phyloP scores from a whole-genome alignment of 2,113 vertebrate species.

The Oncorhynchus masou region DNA sequence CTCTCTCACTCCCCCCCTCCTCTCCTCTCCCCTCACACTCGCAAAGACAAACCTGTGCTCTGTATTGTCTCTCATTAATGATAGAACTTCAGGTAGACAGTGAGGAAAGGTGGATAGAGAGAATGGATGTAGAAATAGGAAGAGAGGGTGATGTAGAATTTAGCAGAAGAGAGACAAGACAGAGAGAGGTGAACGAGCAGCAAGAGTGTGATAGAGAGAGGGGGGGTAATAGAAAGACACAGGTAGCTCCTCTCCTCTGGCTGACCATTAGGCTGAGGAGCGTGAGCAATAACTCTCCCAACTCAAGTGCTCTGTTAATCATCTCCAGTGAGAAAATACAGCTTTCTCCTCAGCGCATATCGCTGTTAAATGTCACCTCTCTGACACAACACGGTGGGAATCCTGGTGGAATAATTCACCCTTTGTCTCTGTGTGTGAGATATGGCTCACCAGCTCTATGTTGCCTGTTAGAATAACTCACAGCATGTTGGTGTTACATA shows the following conservation, averaged over 20 bases:
- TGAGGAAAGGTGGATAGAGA: not conserved
- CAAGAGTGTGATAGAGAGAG: constrained; percentile 22
- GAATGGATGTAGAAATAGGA: not conserved
- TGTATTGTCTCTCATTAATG: constrained; percentile 50
- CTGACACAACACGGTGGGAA: constrained; percentile 37
- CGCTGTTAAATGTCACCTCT: constrained; percentile 43
- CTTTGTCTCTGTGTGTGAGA: constrained; percentile 6
- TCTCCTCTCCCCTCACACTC: constrained; percentile 9
- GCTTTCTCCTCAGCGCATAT: constrained; percentile 30
- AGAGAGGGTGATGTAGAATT: constrained; percentile 3
- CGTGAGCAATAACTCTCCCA: constrained; percentile 38
- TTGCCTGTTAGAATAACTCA: constrained; percentile 36
- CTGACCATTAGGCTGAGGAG: constrained; percentile 46
- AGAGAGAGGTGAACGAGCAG: constrained; percentile 36
- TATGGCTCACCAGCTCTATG: not conserved
- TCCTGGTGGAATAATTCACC: constrained; percentile 41
- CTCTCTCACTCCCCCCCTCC: constrained; percentile 34
- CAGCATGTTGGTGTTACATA: not conserved
- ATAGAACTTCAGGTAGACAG: constrained; percentile 6
- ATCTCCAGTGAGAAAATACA: constrained; percentile 43
- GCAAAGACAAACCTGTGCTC: constrained; percentile 42
- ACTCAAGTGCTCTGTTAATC: constrained; percentile 57
- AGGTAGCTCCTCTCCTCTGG: constrained; percentile 40
- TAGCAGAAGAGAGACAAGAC: constrained; percentile 46
- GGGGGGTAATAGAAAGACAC: constrained; percentile 36